Conservation (phyloP, 2,888 invertebrate species). For the Sialis lutaria region DNA sequence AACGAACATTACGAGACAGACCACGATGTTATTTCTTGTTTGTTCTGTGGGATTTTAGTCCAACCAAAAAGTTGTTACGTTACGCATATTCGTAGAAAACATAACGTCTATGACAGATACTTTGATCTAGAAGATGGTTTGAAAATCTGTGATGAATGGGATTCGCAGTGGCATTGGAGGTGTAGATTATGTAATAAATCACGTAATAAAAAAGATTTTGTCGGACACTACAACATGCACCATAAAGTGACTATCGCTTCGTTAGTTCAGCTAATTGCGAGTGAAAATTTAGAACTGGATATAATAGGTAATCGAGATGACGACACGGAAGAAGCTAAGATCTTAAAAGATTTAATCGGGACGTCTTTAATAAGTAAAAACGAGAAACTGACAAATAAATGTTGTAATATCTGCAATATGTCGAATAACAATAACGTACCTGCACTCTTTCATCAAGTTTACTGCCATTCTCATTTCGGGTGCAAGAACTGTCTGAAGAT, state of each 20-base stretch:
- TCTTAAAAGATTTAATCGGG: neutral
- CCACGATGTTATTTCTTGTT: slow-evolving; percentile 1
- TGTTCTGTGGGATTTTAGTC: slow-evolving; percentile 2
- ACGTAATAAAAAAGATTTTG: slow-evolving; percentile 1
- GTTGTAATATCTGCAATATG: slow-evolving; percentile 4
- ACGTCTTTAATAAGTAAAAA: neutral
- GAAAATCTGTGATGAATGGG: slow-evolving; percentile 2
- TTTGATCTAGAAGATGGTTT: neutral
- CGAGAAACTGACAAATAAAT: neutral
- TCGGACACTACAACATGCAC: slow-evolving; percentile 3
- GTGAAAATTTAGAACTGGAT: neutral
- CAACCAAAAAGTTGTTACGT: slow-evolving; percentile 1
- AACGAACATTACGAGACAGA: slow-evolving; percentile 1
- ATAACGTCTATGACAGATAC: slow-evolving; percentile 1
- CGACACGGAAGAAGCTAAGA: neutral
- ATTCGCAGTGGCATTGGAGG: slow-evolving; percentile 1
- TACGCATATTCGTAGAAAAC: slow-evolving; percentile 2
- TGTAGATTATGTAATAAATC: slow-evolving; percentile 2
- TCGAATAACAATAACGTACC: slow-evolving; percentile 4
- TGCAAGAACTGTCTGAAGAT: slow-evolving; percentile 2
- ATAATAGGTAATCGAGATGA: slow-evolving; percentile 2
- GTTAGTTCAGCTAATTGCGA: neutral
- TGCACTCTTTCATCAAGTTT: slow-evolving; percentile 6
- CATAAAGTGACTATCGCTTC: slow-evolving; percentile 2
- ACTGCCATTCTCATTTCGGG: slow-evolving; percentile 1